Percentiles rank a stretch among this genome's conserved stretches.
Conservation (phyloP, 2,888 invertebrate genomes). For the Parelbella ahira region DNA sequence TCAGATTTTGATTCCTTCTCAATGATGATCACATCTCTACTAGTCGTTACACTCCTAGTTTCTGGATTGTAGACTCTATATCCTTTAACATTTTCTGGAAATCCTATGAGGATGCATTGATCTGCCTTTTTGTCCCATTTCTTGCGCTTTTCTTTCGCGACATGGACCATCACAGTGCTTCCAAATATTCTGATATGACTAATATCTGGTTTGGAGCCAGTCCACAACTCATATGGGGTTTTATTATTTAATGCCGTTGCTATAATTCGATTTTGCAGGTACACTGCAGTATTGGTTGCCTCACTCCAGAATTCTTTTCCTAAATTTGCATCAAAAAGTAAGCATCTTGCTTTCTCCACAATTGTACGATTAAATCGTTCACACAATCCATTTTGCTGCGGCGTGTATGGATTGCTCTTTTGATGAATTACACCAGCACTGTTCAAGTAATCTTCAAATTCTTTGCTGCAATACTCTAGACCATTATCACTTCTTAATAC, state of each 20-base stretch:
- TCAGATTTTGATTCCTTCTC: constrained; percentile 2
- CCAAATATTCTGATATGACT: constrained; percentile 17
- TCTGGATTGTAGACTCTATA: neutral
- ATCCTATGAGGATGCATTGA: neutral
- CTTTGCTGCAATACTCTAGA: constrained; percentile 27
- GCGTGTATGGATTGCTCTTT: constrained; percentile 30
- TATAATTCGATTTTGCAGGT: constrained; percentile 13
- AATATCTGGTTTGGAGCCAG: neutral
- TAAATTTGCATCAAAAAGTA: neutral
- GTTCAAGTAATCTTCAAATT: constrained; percentile 27
- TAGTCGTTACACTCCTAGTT: neutral
- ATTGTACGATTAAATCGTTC: constrained; percentile 14
- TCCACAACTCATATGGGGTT: neutral
- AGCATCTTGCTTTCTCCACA: constrained; percentile 1
- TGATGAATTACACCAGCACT: constrained; percentile 32
- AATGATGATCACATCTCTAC: neutral
- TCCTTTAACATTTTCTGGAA: neutral
- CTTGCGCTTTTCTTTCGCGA: constrained; percentile 7
- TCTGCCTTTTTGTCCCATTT: constrained; percentile 6
- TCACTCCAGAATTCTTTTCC: constrained; percentile 5
- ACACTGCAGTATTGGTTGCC: constrained; percentile 15
- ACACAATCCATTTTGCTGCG: constrained; percentile 33
- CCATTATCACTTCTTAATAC: constrained; percentile 28
- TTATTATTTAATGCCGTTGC: constrained; percentile 2
- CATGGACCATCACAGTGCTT: constrained; percentile 19